phyloP scores from a whole-genome alignment of 2,888 invertebrate species.

The Acrocera orbiculus region DNA sequence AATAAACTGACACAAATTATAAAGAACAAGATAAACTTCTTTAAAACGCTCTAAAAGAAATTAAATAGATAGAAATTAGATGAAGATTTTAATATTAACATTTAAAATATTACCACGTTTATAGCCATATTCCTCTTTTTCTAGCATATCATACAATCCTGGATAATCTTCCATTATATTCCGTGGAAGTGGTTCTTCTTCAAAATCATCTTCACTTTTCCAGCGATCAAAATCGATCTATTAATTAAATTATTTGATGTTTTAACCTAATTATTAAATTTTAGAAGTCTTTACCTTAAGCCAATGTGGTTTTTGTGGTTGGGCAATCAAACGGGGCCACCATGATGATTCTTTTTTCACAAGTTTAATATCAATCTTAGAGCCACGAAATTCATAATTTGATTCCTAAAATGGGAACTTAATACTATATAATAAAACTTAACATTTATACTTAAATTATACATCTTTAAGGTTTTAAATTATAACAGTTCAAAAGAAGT shows the following conservation, averaged over 20 bases:
- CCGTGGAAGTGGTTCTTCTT: slow-evolving; percentile 47
- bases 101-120: slow-evolving; percentile 41
- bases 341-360: slow-evolving; percentile 48
- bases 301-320: slow-evolving; percentile 77
- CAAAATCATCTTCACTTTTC: slow-evolving; percentile 53
- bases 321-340: slow-evolving; percentile 73
- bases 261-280: no score
- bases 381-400: slow-evolving; percentile 46
- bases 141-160: slow-evolving; percentile 51
- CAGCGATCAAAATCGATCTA: slow-evolving; percentile 82
- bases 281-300: slow-evolving; percentile 40
- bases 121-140: slow-evolving; percentile 62
- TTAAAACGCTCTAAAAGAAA: slow-evolving; percentile 50
- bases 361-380: slow-evolving; percentile 58
- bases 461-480: no score
- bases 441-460: background rate
- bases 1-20: slow-evolving; percentile 79
- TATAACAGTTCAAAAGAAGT: background rate
- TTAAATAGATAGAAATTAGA: background rate
- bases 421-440: background rate
- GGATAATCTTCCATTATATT: slow-evolving; percentile 64
- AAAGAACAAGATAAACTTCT: slow-evolving; percentile 70
- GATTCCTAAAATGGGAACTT: slow-evolving; percentile 29
- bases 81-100: background rate
- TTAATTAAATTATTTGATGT: slow-evolving; percentile 8